Base-by-base conservation (phyloP, 2,113 vertebrate species). In the Pongo abelii region DNA sequence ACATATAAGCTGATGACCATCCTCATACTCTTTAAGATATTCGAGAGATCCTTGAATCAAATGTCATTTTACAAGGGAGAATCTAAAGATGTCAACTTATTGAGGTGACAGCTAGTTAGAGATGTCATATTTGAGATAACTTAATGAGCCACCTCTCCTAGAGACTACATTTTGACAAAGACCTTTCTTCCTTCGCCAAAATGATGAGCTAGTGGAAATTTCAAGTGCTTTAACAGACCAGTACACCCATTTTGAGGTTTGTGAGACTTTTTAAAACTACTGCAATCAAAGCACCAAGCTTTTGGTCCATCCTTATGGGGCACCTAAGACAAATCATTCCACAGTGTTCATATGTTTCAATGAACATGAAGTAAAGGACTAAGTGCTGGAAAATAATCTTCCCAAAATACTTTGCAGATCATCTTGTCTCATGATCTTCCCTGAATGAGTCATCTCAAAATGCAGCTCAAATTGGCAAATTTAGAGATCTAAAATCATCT, bases 91-190 rank as follows among this genome's bases (percentile, higher is more conserved):
- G 52, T 93, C 92, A 94, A 30, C 59, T 32, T 89, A 89, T 70
- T 16, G 16, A 96, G 46, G 64, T 91, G 90, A 97, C 88, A 95
- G 94, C 10, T 46, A 93, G 89, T 93, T 95, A 80, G 30, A 23
- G 70, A 78, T 93, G 64, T 74, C 90, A 91, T 69, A 83, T 89
- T 85, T 95, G 78, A 94, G 70, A 95, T 40, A 84, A 96, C 46
- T 96, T 97, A 97, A 97, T 96, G 94, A 98, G 81, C 70, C 85
- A 84, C 80, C 67, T 96, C 57, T 95, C 57, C 92, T 67, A 50
- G 94, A 94, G 52, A 90, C 64, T 85, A 40, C 40, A 85, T 88
- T 92, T 96, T 78, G 93, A 96, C 40, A 93, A 90, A 94, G 38
- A 81, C 85, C 94, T 95, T 91, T 97, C 87, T 94, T 91, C 59